phyloP scores from a whole-genome alignment of 2,888 invertebrate species.

The Limnephilus marmoratus region DNA sequence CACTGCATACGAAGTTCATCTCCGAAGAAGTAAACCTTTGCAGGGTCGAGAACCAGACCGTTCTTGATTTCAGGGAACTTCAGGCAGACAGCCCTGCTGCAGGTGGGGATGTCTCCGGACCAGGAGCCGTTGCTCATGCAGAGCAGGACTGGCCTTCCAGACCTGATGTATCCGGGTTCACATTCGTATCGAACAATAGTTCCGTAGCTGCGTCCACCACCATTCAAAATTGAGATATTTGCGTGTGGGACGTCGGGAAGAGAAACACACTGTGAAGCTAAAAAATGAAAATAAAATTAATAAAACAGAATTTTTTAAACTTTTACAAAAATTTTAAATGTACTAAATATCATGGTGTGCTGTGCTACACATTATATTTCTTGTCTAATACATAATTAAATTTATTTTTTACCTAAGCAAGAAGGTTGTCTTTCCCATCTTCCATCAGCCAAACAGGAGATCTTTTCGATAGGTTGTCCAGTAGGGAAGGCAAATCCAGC shows the following conservation, averaged over 20 bases:
- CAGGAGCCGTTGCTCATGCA: constrained; percentile 98
- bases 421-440: constrained; percentile 95
- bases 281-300: constrained; percentile 15
- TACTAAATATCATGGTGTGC: too few relatives aligned
- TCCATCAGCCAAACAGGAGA: constrained; percentile 92
- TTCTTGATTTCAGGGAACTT: constrained; percentile 89
- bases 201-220: constrained; percentile 94
- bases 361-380: not conserved
- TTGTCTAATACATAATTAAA: too few relatives aligned
- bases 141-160: constrained; percentile 91
- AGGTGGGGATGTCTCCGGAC: constrained; percentile 94
- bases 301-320: not conserved
- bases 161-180: constrained; percentile 92
- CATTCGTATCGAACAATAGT: constrained; percentile 95
- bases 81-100: constrained; percentile 86
- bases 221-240: constrained; percentile 90
- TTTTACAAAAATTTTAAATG: too few relatives aligned
- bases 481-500: constrained; percentile 96
- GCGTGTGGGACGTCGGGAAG: constrained; percentile 92
- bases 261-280: constrained; percentile 94
- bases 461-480: constrained; percentile 90
- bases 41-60: constrained; percentile 89
- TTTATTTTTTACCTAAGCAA: constrained; percentile 82
- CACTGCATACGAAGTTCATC: constrained; percentile 96
- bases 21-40: constrained; percentile 87